Percentiles rank a stretch among this genome's conserved stretches.
Evolutionary conservation across 2,888 invertebrate genomes (phyloP).

Genomic region (Chymomyza caudatula): DNA sequence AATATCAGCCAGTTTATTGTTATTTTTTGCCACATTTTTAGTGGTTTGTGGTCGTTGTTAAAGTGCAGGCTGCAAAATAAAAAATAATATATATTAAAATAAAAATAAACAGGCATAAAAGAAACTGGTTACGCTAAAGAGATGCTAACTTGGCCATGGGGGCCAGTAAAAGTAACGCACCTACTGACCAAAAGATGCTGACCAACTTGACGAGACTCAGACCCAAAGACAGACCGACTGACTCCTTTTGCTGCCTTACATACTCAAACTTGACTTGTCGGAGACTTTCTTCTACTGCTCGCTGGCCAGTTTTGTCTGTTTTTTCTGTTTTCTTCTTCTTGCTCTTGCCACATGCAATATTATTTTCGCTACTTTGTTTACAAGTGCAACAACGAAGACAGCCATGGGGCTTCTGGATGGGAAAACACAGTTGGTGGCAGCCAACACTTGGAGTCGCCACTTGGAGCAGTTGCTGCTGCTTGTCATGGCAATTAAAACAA

Average conservation of each 20-base stretch:
- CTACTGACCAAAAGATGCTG: conserved; percentile 30
- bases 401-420: conserved; percentile 27
- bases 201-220: conserved; percentile 34
- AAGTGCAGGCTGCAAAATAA: conserved; percentile 1
- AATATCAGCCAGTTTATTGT: conserved; percentile 37
- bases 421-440: conserved; percentile 6
- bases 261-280: conserved; percentile 45
- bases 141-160: conserved; percentile 10
- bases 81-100: conserved; percentile 3
- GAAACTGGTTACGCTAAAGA: not conserved
- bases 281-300: conserved; percentile 59
- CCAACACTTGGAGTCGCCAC: conserved; percentile 6
- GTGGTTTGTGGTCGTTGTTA: conserved; percentile 3
- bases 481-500: conserved; percentile 53
- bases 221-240: not conserved
- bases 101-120: not conserved
- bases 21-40: conserved; percentile 39
- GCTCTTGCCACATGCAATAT: conserved; percentile 14
- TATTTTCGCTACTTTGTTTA: conserved; percentile 58
- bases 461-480: conserved; percentile 28
- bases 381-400: conserved; percentile 13
- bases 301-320: not conserved
- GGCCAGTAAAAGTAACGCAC: conserved; percentile 66
- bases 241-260: conserved; percentile 11
- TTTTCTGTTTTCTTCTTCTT: not conserved